Percentiles rank a stretch among this genome's conserved stretches.
Conservation (phyloP, 2,888 invertebrate genomes). For the Drosophila subquinaria region DNA sequence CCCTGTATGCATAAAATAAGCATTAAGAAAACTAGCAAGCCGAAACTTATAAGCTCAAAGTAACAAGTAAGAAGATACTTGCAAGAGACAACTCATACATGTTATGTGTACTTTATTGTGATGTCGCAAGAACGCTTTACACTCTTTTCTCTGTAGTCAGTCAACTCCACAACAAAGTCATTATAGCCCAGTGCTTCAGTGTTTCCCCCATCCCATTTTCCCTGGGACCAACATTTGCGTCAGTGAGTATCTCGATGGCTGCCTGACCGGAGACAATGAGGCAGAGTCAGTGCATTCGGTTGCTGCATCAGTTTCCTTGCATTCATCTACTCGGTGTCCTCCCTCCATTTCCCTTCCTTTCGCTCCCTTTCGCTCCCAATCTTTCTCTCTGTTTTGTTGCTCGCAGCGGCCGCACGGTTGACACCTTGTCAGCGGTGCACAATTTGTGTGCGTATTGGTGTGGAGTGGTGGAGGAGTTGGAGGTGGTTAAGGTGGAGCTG, state of each 20-base stretch:
- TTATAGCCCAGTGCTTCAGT: slow-evolving; percentile 16
- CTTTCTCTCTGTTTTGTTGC: background rate
- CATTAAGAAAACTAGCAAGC: background rate
- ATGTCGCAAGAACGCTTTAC: slow-evolving; percentile 20
- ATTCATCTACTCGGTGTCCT: slow-evolving; percentile 2
- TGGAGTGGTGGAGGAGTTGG: slow-evolving; percentile 1
- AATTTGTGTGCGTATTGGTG: slow-evolving; percentile 59
- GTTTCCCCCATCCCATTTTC: background rate
- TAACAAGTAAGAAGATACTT: slow-evolving; percentile 4
- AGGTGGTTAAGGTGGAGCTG: slow-evolving; percentile 16
- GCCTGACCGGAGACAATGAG: slow-evolving; percentile 17
- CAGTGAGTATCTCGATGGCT: slow-evolving; percentile 5
- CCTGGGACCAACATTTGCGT: background rate
- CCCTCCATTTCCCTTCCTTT: too few relatives aligned
- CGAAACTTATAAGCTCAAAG: background rate
- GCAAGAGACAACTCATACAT: slow-evolving; percentile 6
- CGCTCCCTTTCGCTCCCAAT: slow-evolving; percentile 14
- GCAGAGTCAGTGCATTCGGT: slow-evolving; percentile 38
- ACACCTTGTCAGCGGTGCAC: slow-evolving; percentile 63
- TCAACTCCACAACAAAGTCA: slow-evolving; percentile 56
- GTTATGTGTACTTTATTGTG: slow-evolving; percentile 12
- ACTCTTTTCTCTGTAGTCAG: slow-evolving; percentile 9
- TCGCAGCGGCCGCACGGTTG: slow-evolving; percentile 46
- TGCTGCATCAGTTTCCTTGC: slow-evolving; percentile 35
- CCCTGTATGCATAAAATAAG: background rate